These are phyloP conservation scores for Phylloscopus trochilus DNA, from an alignment of 2,113 vertebrate genomes.

Conservation along the genomic window DNA sequence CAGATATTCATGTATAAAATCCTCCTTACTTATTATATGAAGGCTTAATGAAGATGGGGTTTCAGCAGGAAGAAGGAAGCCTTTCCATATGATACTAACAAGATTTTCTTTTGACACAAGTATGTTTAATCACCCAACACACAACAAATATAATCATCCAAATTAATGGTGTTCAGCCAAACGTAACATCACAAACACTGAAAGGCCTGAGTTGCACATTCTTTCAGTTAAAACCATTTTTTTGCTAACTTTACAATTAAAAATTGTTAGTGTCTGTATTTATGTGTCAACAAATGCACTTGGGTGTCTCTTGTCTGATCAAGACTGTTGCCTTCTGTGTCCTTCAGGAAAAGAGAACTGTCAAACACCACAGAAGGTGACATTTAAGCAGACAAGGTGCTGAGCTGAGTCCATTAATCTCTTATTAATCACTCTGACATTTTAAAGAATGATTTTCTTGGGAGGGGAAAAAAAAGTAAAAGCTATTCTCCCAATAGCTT, in stretches of 20 bases:
- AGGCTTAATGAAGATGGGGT: background rate
- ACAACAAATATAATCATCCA: background rate
- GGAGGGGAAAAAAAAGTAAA: background rate
- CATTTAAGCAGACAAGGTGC: slow-evolving; percentile 20
- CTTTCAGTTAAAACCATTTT: background rate
- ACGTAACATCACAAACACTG: slow-evolving; percentile 10
- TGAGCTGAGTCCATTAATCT: slow-evolving; percentile 17
- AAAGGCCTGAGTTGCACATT: slow-evolving; percentile 42
- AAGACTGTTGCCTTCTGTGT: background rate
- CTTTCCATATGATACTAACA: background rate
- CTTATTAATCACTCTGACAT: slow-evolving; percentile 6
- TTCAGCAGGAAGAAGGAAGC: background rate
- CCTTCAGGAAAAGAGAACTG: background rate
- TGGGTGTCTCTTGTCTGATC: slow-evolving; percentile 31
- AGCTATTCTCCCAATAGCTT: background rate
- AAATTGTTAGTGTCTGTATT: slow-evolving; percentile 4
- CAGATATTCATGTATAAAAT: background rate
- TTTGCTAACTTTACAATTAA: slow-evolving; percentile 3
- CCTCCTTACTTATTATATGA: background rate
- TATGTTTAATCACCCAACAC: background rate
- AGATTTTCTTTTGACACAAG: background rate
- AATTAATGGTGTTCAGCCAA: slow-evolving; percentile 17
- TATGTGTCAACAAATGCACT: background rate
- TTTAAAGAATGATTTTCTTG: slow-evolving; percentile 35
- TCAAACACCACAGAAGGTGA: background rate